A percentile compares a stretch with the other conserved stretches of the same genome.
Conservation (phyloP, 2,888 invertebrate genomes). For the Sinodicranocentrus sp. region DNA sequence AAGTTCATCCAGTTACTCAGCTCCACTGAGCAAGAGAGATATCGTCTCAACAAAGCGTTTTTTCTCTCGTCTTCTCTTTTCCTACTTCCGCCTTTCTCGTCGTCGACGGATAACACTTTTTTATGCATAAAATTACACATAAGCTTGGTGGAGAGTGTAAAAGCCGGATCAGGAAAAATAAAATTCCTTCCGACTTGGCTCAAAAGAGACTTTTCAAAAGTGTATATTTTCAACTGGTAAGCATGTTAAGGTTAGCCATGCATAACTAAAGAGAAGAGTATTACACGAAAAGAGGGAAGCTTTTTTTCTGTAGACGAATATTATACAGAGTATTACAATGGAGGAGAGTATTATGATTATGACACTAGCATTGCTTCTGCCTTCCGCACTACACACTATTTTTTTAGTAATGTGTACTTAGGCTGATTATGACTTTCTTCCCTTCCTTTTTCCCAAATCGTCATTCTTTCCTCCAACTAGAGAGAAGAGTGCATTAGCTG, state of each 20-base stretch:
- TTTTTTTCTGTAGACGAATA: not conserved
- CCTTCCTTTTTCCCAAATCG: constrained; percentile 33
- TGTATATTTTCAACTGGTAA: not conserved
- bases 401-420: constrained; percentile 51
- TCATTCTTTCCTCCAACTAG: not conserved
- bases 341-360: constrained; percentile 50
- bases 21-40: too few species aligned
- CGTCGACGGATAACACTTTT: constrained; percentile 7
- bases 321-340: not conserved
- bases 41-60: not conserved
- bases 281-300: not conserved
- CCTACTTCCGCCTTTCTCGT: constrained; percentile 29
- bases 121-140: constrained; percentile 25
- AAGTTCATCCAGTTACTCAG: not conserved
- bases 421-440: constrained; percentile 55
- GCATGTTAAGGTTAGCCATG: constrained; percentile 55
- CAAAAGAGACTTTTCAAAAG: not conserved
- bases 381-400: not conserved
- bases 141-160: constrained; percentile 23
- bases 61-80: constrained; percentile 25
- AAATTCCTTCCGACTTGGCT: constrained; percentile 33
- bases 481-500: constrained; percentile 41
- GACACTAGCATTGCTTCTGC: constrained; percentile 26
- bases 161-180: constrained; percentile 52
- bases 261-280: constrained; percentile 44